Evolutionary conservation across 2,797 vertebrate species (phyloP).

Genomic region (Poeciliopsis paucimaculata): DNA sequence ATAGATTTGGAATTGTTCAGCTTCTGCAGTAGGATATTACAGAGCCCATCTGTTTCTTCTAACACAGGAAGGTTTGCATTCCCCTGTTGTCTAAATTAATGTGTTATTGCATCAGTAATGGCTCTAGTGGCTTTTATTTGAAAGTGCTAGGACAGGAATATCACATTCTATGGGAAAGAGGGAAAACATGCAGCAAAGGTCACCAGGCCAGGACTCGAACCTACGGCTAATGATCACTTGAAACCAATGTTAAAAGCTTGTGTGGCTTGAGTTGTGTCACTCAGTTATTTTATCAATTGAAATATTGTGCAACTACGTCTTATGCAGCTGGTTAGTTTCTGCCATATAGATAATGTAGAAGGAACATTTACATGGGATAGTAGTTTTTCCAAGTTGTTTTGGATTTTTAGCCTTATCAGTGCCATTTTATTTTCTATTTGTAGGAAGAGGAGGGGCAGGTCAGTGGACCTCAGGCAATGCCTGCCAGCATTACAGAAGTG

Average conservation of each 20-base stretch:
- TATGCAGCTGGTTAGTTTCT: neutral
- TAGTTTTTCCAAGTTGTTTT: no score
- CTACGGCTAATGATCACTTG: no score
- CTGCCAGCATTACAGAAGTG: slow-evolving; percentile 78
- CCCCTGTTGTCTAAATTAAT: no score
- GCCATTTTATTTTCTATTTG: slow-evolving; percentile 3
- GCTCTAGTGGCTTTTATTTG: no score
- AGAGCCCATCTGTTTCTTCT: neutral
- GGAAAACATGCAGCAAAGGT: no score
- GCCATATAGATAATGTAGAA: neutral
- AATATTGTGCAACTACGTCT: neutral
- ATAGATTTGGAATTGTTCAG: neutral
- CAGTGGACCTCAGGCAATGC: slow-evolving; percentile 71
- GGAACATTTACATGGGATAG: neutral
- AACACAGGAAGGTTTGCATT: neutral
- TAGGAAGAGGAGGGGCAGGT: slow-evolving; percentile 87
- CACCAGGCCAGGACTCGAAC: no score
- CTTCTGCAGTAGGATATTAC: no score
- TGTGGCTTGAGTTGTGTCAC: neutral
- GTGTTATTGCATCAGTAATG: no score
- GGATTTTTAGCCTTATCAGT: neutral
- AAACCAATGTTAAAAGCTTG: neutral
- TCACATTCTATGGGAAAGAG: no score
- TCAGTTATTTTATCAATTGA: neutral
- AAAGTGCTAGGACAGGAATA: no score